Evolutionary conservation across 2,888 invertebrate species (phyloP), one percentile per base, ranked within the genome.

Genomic region (Chymomyza caudatula): DNA sequence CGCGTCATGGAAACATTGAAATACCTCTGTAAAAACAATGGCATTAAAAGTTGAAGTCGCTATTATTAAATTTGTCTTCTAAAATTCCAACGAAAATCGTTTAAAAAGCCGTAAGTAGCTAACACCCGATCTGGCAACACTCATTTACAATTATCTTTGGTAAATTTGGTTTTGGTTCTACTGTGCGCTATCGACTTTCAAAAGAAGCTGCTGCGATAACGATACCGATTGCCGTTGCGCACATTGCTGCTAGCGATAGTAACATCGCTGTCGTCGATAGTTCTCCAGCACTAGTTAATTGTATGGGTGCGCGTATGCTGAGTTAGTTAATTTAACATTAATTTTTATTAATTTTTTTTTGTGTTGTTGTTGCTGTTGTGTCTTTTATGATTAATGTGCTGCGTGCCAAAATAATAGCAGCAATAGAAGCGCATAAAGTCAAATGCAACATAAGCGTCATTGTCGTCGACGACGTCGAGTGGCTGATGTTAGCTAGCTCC

Each of bases 311-410:
- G 47, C 47, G 47, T 47, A 47, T 13, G 47, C 19, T 47, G 47
- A 47, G 47, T 47, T 47, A 47, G 47, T 47, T 47, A 47, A 47
- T 47, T 47, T n/a, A 47, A n/a, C n/a, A 47, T 17, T 47, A 17
- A 3, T 43, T 5, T 43, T 5, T n/a, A 43, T 43, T n/a, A 15
- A 6, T 47, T 15, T 47, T 47, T 15, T 47, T 5, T 8, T 37
- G 29, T 11, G 29, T 37, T 37, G 29, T 37, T 37, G 0, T 37
- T 37, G 29, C n/a, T 43, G 43, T 43, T 15, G 15, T 47, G 47
- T 47, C 11, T 4, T 13, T 43, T n/a, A n/a, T n/a, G n/a, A n/a
- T n/a, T n/a, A n/a, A n/a, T 25, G 29, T 11, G 11, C 29, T 37
- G 11, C 15, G 17, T 47, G 47, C 15, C 6, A 15, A 47, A 47